These are phyloP conservation scores for Atta cephalotes DNA, from an alignment of 1,140 invertebrate genomes.

Conservation along the genomic window DNA sequence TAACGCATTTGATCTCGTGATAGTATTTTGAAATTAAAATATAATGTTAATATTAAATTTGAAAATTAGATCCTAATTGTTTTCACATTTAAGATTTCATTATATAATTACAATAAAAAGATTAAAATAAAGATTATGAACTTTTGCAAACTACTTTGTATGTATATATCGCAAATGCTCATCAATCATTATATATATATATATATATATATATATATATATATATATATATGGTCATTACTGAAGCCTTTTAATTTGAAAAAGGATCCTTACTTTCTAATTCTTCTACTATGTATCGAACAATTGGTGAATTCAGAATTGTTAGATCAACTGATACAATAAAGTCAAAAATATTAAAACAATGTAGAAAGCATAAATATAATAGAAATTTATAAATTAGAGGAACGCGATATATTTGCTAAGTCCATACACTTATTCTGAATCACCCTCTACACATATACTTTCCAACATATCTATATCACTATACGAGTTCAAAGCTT, in stretches of 20 bases:
- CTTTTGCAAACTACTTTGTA: neutral
- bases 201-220: too few relatives aligned
- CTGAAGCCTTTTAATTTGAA: conserved; percentile 39
- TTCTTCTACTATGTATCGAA: conserved; percentile 39
- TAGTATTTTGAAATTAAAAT: conserved; percentile 18
- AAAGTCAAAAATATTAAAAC: conserved; percentile 57
- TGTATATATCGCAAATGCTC: neutral
- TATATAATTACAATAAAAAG: conserved; percentile 20
- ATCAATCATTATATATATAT: neutral
- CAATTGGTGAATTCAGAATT: conserved; percentile 55
- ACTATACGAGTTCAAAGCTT: conserved; percentile 53
- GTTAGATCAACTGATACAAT: conserved; percentile 25
- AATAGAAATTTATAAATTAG: conserved; percentile 63
- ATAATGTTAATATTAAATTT: neutral
- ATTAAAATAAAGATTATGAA: conserved; percentile 26
- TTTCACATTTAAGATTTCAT: conserved; percentile 28
- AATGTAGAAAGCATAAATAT: conserved; percentile 53
- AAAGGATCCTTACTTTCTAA: conserved; percentile 47
- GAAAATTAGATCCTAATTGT: conserved; percentile 11
- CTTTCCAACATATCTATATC: conserved; percentile 43
- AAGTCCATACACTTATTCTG: conserved; percentile 53
- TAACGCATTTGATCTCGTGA: conserved; percentile 6
- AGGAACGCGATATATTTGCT: conserved; percentile 55
- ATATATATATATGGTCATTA: conserved; percentile 1
- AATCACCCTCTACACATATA: conserved; percentile 29